Base-by-base conservation (phyloP, 2,888 invertebrate species). In the Muscina levida region DNA sequence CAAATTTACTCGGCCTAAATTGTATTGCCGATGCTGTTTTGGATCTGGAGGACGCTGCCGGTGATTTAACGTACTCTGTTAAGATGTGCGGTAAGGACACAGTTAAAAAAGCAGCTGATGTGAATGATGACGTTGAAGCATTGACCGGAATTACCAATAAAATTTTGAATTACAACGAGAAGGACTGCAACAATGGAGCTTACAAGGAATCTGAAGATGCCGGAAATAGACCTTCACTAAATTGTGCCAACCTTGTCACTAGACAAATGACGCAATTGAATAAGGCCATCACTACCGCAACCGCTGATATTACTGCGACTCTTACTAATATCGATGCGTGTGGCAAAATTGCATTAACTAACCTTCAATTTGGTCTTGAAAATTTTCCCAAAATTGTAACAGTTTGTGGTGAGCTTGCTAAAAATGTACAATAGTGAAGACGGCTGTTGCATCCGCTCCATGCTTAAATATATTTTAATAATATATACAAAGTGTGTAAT, bases 41-140 rank as follows among this genome's bases (percentile, higher is more conserved):
- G 2, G 42, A 62, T 62, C 37, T 62, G 39, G 42, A 62, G 42
- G 62, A 62, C 19, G 22, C 13, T 42, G 39, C 39, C 15, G 62
- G 4, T 4, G 62, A 62, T 22, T 62, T 42, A 19, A 2, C 22
- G 0, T 62, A 62, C 22, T 22, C 19, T 2, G 42, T 42, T 11
- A 1, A 62, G 2, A 11, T 13, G 13, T 62, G 62, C 19, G 62
- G 62, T 6, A 19, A 8, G 6, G 13, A 19, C 11, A 5, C 62
- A 2, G 15, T 11, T 2, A 13, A 22, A 11, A 62, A 42, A 19
- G 42, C 22, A 0, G 4, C 3, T 1, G 19, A 10, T 42, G 37
- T 62, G 1, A 1, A 13, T 2, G 22, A 19, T 19, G 39, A 42
- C 6, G 5, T 62, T 22, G 1, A 11, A 1, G 13, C 0, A 1